A percentile compares a stretch with the other conserved stretches of the same genome.
Evolutionary conservation across 2,113 vertebrate species (phyloP).

Genomic region (Dolichotis patagonum): DNA sequence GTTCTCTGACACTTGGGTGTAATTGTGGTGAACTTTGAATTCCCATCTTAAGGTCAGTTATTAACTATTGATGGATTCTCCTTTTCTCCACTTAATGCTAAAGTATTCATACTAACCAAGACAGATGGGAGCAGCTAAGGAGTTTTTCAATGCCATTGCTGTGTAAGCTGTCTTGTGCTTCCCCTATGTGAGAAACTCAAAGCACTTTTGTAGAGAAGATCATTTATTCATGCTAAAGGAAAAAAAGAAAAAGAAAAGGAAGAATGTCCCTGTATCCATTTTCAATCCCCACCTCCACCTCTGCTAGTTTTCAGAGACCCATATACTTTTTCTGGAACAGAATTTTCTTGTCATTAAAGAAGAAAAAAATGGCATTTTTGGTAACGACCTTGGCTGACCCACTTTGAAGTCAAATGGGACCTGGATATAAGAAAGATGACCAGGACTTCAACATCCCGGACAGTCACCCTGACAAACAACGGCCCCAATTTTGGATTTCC

Average conservation of each 20-base stretch:
- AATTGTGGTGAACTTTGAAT: slow-evolving; percentile 91
- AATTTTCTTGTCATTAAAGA: slow-evolving; percentile 57
- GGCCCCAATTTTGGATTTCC: slow-evolving; percentile 84
- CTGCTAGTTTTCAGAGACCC: background rate
- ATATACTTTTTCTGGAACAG: slow-evolving; percentile 69
- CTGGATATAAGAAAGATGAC: slow-evolving; percentile 75
- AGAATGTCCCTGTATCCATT: slow-evolving; percentile 60
- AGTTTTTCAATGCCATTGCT: slow-evolving; percentile 85
- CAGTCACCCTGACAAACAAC: slow-evolving; percentile 86
- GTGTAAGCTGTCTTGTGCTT: slow-evolving; percentile 81
- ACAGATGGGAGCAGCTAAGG: slow-evolving; percentile 83
- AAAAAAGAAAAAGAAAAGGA: slow-evolving; percentile 18
- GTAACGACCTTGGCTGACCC: slow-evolving; percentile 84
- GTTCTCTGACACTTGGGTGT: slow-evolving; percentile 88
- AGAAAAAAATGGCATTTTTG: slow-evolving; percentile 79
- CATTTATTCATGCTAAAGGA: slow-evolving; percentile 78
- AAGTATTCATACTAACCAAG: slow-evolving; percentile 90
- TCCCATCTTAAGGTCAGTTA: slow-evolving; percentile 91
- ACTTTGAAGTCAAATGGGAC: slow-evolving; percentile 84
- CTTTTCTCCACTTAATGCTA: slow-evolving; percentile 90
- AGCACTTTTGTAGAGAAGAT: slow-evolving; percentile 81
- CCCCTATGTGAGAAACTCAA: slow-evolving; percentile 76
- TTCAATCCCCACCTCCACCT: background rate
- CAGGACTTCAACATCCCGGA: slow-evolving; percentile 44
- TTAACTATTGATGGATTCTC: slow-evolving; percentile 91